These are phyloP conservation scores for Hemibates koningsi DNA, from an alignment of 2,113 vertebrate genomes.

Conservation along the genomic window DNA sequence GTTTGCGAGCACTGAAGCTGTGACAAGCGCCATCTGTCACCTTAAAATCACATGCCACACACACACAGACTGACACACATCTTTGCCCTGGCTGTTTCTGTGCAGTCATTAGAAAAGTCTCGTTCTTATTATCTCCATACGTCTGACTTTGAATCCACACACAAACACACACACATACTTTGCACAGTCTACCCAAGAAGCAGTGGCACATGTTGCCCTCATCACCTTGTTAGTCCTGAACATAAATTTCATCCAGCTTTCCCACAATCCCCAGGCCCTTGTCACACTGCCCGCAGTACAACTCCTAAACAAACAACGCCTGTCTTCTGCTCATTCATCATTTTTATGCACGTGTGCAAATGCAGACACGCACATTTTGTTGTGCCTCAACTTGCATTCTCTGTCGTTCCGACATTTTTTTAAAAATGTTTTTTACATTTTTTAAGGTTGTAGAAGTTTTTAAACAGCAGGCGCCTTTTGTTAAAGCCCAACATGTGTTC, in stretches of 20 bases:
- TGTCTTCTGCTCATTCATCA: slow-evolving; percentile 64
- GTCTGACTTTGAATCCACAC: not conserved
- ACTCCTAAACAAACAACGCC: slow-evolving; percentile 53
- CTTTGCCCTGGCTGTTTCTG: not conserved
- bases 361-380: not conserved
- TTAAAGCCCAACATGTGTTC: not conserved
- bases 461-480: not conserved
- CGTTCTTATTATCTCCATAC: not conserved
- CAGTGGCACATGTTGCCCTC: not conserved
- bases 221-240: slow-evolving; percentile 34
- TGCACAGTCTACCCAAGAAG: not conserved
- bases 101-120: not conserved
- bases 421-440: not conserved
- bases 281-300: slow-evolving; percentile 53
- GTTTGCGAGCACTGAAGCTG: slow-evolving; percentile 48
- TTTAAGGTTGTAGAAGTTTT: not conserved
- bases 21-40: slow-evolving; percentile 69
- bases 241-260: slow-evolving; percentile 48
- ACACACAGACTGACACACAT: slow-evolving; percentile 48
- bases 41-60: slow-evolving; percentile 50
- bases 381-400: not conserved
- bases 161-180: not conserved
- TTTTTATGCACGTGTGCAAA: not conserved
- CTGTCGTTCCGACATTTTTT: not conserved
- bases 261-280: slow-evolving; percentile 35